Evolutionary conservation across 2,888 invertebrate genomes (phyloP).

Genomic region (Dichetophora obliterata): DNA sequence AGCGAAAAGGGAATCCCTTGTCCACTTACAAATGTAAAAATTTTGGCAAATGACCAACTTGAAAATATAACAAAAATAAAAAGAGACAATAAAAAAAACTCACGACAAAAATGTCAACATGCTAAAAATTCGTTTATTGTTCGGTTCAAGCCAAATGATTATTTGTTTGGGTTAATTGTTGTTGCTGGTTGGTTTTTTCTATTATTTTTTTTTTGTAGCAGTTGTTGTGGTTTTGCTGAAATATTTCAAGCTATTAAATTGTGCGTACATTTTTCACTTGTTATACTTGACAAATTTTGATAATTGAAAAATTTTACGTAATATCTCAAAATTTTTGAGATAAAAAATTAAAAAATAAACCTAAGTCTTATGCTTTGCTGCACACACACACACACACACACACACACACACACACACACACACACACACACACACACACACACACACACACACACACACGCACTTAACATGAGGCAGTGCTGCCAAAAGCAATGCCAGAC

Average conservation of each 20-base stretch:
- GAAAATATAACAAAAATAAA: background rate
- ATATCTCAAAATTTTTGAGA: background rate
- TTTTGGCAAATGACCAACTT: slow-evolving; percentile 11
- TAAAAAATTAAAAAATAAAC: background rate
- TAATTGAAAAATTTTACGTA: slow-evolving; percentile 43
- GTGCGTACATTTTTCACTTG: slow-evolving; percentile 45
- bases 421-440: too few relatives aligned
- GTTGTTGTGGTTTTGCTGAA: background rate
- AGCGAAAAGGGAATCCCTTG: slow-evolving; percentile 1
- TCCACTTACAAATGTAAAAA: background rate
- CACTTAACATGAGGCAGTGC: too few relatives aligned
- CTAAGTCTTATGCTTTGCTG: too few relatives aligned
- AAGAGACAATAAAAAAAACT: too few relatives aligned
- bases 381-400: too few relatives aligned
- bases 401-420: too few relatives aligned
- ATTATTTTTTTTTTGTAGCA: too few relatives aligned
- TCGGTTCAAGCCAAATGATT: too few relatives aligned
- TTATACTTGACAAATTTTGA: slow-evolving; percentile 46
- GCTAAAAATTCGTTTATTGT: background rate
- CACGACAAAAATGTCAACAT: background rate
- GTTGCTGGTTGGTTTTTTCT: too few relatives aligned
- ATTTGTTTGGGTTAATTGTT: too few relatives aligned
- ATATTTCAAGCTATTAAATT: slow-evolving; percentile 8
- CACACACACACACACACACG: too few relatives aligned
- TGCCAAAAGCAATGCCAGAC: too few relatives aligned